Percentiles rank a stretch among this genome's conserved stretches.
These are phyloP conservation scores for Eremophila alpestris DNA, from an alignment of 2,797 vertebrate genomes.

Conservation along the genomic window DNA sequence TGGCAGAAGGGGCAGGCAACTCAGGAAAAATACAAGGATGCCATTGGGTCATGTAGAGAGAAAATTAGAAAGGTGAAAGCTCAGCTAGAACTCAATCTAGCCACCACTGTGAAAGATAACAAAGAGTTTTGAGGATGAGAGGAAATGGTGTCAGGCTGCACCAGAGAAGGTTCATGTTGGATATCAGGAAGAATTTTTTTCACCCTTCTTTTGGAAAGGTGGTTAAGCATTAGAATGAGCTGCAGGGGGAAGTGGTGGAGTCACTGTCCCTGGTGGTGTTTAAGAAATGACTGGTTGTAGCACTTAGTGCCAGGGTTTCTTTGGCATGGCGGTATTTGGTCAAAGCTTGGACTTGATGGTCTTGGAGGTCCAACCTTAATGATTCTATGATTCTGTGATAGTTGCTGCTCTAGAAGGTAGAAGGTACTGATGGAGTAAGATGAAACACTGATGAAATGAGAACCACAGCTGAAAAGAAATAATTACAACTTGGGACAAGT, in stretches of 20 bases:
- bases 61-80: background rate
- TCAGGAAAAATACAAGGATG: background rate
- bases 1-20: background rate
- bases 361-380: background rate
- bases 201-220: background rate
- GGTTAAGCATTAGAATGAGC: background rate
- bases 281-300: fast-evolving
- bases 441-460: background rate
- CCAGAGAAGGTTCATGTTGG: background rate
- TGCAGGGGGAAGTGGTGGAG: background rate
- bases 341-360: background rate
- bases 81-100: background rate
- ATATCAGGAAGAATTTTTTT: background rate
- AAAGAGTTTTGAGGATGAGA: background rate
- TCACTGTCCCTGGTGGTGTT: background rate
- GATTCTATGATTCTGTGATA: background rate
- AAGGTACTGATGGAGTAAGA: background rate
- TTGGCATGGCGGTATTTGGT: background rate
- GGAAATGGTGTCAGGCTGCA: background rate
- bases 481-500: background rate
- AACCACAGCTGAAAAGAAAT: background rate
- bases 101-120: background rate
- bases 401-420: background rate
- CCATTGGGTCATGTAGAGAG: background rate
- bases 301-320: background rate